Conservation (phyloP, 2,797 vertebrate species). For the Sarcoramphus papa region DNA sequence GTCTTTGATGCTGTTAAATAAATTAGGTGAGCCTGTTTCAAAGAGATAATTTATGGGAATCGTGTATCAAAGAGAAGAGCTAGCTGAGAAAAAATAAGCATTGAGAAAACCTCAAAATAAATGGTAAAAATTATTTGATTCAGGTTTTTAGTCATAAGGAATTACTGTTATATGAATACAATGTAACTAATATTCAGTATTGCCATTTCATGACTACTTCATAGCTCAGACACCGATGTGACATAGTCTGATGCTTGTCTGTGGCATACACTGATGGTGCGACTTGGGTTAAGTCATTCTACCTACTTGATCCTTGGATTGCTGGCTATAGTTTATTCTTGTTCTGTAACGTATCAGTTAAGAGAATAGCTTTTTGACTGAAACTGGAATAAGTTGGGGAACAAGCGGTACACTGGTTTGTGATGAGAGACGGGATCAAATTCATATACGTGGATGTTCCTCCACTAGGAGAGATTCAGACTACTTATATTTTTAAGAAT, state of each 20-base stretch:
- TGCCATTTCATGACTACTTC: background rate
- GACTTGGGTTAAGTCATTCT: background rate
- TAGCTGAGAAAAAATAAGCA: background rate
- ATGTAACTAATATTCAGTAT: background rate
- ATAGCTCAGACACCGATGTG: background rate
- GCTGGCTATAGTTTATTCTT: background rate
- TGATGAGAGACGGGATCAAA: background rate
- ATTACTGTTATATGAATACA: background rate
- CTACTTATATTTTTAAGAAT: background rate
- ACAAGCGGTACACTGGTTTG: background rate
- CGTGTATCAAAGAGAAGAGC: background rate
- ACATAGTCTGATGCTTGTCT: background rate
- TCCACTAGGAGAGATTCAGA: background rate
- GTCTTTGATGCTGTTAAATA: conserved; percentile 31
- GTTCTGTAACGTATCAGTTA: background rate
- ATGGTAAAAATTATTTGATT: background rate
- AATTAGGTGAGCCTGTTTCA: conserved; percentile 4
- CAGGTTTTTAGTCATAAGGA: conserved; percentile 19
- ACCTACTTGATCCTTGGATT: background rate
- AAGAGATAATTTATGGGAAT: background rate
- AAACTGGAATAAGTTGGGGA: background rate
- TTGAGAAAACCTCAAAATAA: background rate
- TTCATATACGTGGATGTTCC: background rate
- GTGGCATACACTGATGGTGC: background rate
- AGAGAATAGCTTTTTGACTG: background rate